Base-by-base conservation (phyloP, 2,797 vertebrate species). In the Sebastes minor region DNA sequence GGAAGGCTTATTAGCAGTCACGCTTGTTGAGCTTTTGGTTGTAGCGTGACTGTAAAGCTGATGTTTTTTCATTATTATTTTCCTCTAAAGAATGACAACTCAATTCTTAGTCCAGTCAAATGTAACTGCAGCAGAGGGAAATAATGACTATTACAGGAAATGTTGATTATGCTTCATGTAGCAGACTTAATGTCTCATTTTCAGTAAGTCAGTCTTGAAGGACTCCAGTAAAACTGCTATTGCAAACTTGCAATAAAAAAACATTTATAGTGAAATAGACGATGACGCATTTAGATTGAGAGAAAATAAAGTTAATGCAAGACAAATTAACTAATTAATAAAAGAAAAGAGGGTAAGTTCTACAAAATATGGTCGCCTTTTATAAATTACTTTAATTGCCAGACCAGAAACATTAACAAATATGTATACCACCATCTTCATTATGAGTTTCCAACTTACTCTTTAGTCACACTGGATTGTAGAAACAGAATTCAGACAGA, bases 1-100 rank as follows among this genome's bases (percentile, higher is more conserved):
- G 18, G 57, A 55, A 52, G 11, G 32, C 22, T 62, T 82, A 55
- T 80, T 84, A 67, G 71, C 38, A 78, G 42, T 71, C 23, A 53
- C 2, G 2, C 25, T 30, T 57, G 62, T 18, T 27, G 2, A 57
- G 42, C 2, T 84, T 49, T 62, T 8, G n/a, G n/a, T 22, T 67
- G 16, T n/a, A 68, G 8, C 8, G 0, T 4, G 5, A 52, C 27
- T 32, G 20, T 49, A 38, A 33, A 59, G 16, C 68, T 16, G 16
- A 5, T 3, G 10, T 6, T 11, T 25, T 33, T 33, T 42, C 38
- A 4, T 53, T 2, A 2, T 69, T 22, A n/a, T 61, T 70, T 14
- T 18, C 12, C 8, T 69, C 16, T 46, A 13, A 42, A 66, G 9
- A 55, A 10, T 14, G 11, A 7, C 8, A 61, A 35, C 5, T 18